Evolutionary conservation across 2,888 invertebrate genomes (phyloP).

Genomic region (Drosophila fulvimacula): DNA sequence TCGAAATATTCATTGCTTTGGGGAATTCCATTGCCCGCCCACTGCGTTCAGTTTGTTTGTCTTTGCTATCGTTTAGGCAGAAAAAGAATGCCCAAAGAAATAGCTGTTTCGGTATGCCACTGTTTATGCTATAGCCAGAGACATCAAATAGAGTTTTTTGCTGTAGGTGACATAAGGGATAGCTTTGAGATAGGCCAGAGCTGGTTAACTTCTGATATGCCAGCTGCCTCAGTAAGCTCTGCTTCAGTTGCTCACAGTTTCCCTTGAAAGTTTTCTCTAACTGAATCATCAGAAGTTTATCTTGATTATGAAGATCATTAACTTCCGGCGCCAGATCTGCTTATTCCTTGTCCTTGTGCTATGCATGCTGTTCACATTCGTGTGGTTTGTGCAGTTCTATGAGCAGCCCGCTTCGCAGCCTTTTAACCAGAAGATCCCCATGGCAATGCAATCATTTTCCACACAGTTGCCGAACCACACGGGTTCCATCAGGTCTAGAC

Average conservation of each 20-base stretch:
- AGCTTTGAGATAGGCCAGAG: background rate
- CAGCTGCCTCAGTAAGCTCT: background rate
- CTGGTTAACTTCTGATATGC: background rate
- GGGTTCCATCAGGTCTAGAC: background rate
- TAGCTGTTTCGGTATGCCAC: background rate
- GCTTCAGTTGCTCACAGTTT: background rate
- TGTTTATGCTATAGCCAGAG: conserved; percentile 2
- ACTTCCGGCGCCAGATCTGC: conserved; percentile 17
- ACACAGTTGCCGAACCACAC: background rate
- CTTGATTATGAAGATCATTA: conserved; percentile 27
- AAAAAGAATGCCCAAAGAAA: conserved; percentile 23
- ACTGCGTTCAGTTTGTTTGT: conserved; percentile 21
- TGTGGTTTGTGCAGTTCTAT: background rate
- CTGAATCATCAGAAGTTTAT: background rate
- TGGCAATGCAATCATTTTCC: too few relatives aligned
- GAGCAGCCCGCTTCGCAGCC: too few relatives aligned
- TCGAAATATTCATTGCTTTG: conserved; percentile 59
- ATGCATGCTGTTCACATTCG: background rate
- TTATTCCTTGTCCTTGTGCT: background rate
- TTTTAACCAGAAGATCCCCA: background rate
- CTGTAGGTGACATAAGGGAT: background rate
- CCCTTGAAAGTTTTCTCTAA: background rate
- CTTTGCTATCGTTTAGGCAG: conserved; percentile 21
- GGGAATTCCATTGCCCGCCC: conserved; percentile 33
- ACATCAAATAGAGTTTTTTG: background rate